A percentile compares a stretch with the other conserved stretches of the same genome.
Evolutionary conservation across 2,797 vertebrate species (phyloP).

Genomic region (Falco columbarius): DNA sequence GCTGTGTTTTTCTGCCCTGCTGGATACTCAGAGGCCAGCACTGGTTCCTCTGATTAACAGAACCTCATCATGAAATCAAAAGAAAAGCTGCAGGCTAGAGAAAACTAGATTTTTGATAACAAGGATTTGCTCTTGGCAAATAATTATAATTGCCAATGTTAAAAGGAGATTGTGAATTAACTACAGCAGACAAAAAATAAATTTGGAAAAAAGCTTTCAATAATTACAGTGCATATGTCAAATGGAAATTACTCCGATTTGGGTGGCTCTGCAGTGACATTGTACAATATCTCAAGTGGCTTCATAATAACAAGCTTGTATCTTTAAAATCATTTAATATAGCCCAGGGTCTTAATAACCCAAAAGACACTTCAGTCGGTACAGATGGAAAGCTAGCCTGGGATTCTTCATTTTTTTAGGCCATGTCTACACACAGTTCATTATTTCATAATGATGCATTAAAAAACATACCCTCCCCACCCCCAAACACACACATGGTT

Average conservation of each 20-base stretch:
- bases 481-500: background rate
- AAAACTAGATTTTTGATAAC: constrained; percentile 39
- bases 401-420: background rate
- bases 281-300: background rate
- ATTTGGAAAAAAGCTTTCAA: constrained; percentile 17
- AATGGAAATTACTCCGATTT: constrained; percentile 54
- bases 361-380: background rate
- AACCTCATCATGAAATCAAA: constrained; percentile 33
- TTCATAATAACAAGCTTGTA: background rate
- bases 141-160: constrained; percentile 43
- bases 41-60: constrained; percentile 40
- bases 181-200: constrained; percentile 41
- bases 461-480: background rate
- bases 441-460: background rate
- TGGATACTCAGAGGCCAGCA: constrained; percentile 32
- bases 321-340: constrained; percentile 32
- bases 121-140: constrained; percentile 38
- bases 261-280: background rate
- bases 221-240: constrained; percentile 53
- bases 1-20: constrained; percentile 27
- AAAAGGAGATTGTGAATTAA: constrained; percentile 57
- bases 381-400: background rate
- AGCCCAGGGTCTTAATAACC: constrained; percentile 16
- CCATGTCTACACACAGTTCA: background rate
- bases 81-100: constrained; percentile 55